Evolutionary conservation across 2,888 invertebrate genomes (phyloP).

Genomic region (Creontiades dilutus): DNA sequence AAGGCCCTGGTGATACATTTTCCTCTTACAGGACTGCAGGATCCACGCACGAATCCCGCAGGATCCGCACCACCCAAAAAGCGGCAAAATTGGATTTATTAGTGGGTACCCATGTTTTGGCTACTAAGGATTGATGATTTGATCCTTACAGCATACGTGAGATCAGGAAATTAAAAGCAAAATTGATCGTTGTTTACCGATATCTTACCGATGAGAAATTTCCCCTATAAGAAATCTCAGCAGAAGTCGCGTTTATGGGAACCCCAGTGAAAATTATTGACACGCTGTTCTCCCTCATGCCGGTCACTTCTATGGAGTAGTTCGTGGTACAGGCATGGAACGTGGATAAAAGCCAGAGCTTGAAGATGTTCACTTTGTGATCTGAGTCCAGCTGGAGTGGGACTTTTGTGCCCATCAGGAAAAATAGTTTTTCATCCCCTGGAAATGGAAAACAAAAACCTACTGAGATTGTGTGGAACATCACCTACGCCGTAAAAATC

Average conservation of each 20-base stretch:
- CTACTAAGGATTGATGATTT: too few relatives aligned
- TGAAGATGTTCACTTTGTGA: background rate
- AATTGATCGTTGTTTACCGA: background rate
- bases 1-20: too few relatives aligned
- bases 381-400: background rate
- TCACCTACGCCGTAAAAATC: too few relatives aligned
- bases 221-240: background rate
- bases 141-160: too few relatives aligned
- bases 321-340: slow-evolving; percentile 41
- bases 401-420: slow-evolving; percentile 37
- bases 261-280: slow-evolving; percentile 32
- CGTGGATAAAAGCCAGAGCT: background rate
- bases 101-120: too few relatives aligned
- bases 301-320: slow-evolving; percentile 35
- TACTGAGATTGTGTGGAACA: background rate
- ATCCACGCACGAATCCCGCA: too few relatives aligned
- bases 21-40: too few relatives aligned
- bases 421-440: slow-evolving; percentile 38
- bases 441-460: background rate
- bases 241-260: background rate
- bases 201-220: background rate
- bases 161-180: too few relatives aligned
- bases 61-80: too few relatives aligned
- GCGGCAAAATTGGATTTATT: too few relatives aligned
- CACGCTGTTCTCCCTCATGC: background rate